Evolutionary conservation across 2,797 vertebrate genomes (phyloP).

Genomic region (Florisuga fusca): DNA sequence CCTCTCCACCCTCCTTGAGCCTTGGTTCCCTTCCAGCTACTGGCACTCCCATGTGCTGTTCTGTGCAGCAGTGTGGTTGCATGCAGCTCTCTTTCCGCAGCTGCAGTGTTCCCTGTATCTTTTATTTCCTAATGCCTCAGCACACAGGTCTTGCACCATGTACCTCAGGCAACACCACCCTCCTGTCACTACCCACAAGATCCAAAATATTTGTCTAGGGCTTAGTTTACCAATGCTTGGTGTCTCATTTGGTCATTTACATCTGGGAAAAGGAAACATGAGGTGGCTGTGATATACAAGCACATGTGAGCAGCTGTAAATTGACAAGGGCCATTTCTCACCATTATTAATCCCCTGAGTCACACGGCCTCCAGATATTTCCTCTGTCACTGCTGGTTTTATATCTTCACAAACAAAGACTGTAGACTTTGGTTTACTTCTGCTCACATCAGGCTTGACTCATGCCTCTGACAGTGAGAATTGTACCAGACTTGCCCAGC

Average conservation of each 20-base stretch:
- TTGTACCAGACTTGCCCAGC: not conserved
- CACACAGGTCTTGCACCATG: rapidly evolving
- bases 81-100: not conserved
- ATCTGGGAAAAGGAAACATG: not conserved
- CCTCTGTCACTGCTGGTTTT: not conserved
- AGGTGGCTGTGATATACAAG: not conserved
- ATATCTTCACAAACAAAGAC: conserved; percentile 13
- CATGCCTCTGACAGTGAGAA: not conserved
- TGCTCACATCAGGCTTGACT: conserved; percentile 4
- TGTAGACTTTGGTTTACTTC: not conserved
- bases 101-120: not conserved
- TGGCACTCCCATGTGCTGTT: rapidly evolving
- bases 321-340: not conserved
- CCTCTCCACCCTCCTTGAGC: not conserved
- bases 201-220: not conserved
- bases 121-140: not conserved
- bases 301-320: not conserved
- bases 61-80: rapidly evolving
- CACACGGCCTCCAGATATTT: conserved; percentile 19
- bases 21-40: not conserved
- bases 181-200: not conserved
- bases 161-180: not conserved
- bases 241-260: not conserved
- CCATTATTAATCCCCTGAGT: not conserved
- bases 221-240: not conserved